Evolutionary conservation across 1,140 invertebrate species (phyloP).

Genomic region (Agraylea sexmaculata): DNA sequence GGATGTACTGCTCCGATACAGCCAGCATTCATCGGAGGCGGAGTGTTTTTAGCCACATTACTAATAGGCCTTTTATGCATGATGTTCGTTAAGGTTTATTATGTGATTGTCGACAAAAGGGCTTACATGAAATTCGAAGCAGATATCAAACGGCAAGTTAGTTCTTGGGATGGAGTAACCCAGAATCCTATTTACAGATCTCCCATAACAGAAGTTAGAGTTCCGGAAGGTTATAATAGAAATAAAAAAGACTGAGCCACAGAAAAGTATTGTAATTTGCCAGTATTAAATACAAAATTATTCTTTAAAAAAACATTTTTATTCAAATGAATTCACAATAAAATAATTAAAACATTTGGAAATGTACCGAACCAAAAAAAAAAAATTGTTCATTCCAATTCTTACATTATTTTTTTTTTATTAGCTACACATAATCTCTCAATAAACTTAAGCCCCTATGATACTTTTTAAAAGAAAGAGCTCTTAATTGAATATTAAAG

Average conservation of each 20-base stretch:
- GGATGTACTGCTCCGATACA: not conserved
- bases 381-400: too few species aligned
- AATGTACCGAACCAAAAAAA: too few species aligned
- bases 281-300: not conserved
- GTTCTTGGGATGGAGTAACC: conserved; percentile 26
- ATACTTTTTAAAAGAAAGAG: too few species aligned
- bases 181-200: conserved; percentile 44
- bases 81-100: conserved; percentile 29
- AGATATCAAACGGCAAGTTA: conserved; percentile 30
- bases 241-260: conserved; percentile 27
- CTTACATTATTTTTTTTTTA: too few species aligned
- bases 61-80: conserved; percentile 35
- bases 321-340: not conserved
- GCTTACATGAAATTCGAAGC: conserved; percentile 38
- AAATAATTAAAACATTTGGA: too few species aligned
- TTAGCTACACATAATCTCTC: too few species aligned
- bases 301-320: not conserved
- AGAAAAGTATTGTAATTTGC: not conserved
- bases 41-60: too few species aligned
- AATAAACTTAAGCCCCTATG: too few species aligned
- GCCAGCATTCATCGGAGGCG: not conserved
- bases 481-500: too few species aligned
- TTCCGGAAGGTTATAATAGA: conserved; percentile 37
- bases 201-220: conserved; percentile 37
- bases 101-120: conserved; percentile 35